A percentile compares a stretch with the other conserved stretches of the same genome.
Conservation (phyloP, 2,888 invertebrate species). For the Pasiphila rectangulata region DNA sequence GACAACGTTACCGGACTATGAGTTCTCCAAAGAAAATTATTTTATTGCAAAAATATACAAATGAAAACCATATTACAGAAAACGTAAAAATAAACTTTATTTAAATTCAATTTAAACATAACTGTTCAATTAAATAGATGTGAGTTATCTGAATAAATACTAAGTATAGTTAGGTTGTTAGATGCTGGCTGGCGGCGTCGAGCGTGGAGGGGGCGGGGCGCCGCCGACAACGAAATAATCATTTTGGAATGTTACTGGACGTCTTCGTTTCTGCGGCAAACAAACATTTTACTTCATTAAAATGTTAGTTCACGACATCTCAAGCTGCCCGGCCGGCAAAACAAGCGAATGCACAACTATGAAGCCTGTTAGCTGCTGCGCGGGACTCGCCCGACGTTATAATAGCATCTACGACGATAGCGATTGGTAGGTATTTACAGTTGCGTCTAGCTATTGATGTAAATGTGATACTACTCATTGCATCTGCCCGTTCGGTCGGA, state of each 20-base stretch:
- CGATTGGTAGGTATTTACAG: conserved; percentile 37
- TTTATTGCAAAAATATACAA: too few species aligned
- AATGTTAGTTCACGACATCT: conserved; percentile 53
- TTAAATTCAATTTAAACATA: conserved; percentile 67
- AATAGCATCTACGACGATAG: conserved; percentile 38
- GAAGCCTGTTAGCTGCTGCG: conserved; percentile 19
- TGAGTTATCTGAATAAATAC: conserved; percentile 59
- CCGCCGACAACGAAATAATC: conserved; percentile 58
- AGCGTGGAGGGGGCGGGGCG: conserved; percentile 37
- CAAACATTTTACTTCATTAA: conserved; percentile 65
- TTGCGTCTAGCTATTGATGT: conserved; percentile 34
- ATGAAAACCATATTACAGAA: conserved; percentile 66
- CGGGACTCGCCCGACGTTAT: conserved; percentile 5
- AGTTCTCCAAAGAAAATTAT: too few species aligned
- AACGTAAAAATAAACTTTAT: conserved; percentile 78
- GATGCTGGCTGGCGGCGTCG: conserved; percentile 36
- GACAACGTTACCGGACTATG: too few species aligned
- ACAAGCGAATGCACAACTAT: conserved; percentile 17
- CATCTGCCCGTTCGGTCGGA: conserved; percentile 9
- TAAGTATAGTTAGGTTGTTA: conserved; percentile 43
- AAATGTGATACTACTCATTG: conserved; percentile 27
- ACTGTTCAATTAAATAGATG: conserved; percentile 57
- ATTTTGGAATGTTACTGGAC: conserved; percentile 77
- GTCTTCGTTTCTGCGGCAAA: conserved; percentile 78
- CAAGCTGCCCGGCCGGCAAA: conserved; percentile 3